Evolutionary conservation across 1,140 invertebrate genomes (phyloP).

Genomic region (Drosophila mojavensis): DNA sequence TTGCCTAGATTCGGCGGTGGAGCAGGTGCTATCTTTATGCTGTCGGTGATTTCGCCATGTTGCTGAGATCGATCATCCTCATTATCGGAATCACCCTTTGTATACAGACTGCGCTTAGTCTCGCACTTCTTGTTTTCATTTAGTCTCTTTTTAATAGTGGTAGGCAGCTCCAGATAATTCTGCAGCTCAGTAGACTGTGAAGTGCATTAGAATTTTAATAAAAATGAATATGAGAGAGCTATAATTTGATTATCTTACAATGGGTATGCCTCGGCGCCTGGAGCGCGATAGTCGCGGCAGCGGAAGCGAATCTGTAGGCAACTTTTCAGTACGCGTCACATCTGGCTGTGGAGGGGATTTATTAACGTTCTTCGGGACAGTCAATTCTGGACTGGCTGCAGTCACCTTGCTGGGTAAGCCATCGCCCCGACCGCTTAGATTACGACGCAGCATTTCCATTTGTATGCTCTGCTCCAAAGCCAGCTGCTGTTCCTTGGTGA

Average conservation of each 20-base stretch:
- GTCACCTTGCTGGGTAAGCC: neutral
- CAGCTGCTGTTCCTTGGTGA: conserved; percentile 18
- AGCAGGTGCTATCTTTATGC: conserved; percentile 20
- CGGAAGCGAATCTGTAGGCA: neutral
- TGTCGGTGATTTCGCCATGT: neutral
- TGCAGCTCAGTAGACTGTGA: conserved; percentile 44
- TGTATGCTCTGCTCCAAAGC: conserved; percentile 51
- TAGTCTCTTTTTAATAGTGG: conserved; percentile 27
- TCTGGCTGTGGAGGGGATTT: neutral
- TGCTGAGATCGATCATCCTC: conserved; percentile 35
- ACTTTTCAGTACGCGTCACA: too few species aligned
- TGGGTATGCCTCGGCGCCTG: neutral
- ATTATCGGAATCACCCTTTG: conserved; percentile 53
- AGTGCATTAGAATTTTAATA: neutral
- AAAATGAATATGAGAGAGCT: neutral
- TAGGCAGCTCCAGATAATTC: conserved; percentile 49
- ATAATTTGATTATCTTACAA: conserved; percentile 19
- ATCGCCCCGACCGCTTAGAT: conserved; percentile 1
- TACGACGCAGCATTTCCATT: conserved; percentile 53
- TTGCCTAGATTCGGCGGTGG: conserved; percentile 1
- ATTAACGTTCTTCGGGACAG: neutral
- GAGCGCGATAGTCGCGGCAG: neutral
- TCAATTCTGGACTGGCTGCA: neutral
- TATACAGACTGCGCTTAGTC: conserved; percentile 61
- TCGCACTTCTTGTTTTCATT: neutral